Evolutionary conservation across 2,888 invertebrate species (phyloP), one percentile per base, ranked within the genome.

Genomic region (Andrena praecox): DNA sequence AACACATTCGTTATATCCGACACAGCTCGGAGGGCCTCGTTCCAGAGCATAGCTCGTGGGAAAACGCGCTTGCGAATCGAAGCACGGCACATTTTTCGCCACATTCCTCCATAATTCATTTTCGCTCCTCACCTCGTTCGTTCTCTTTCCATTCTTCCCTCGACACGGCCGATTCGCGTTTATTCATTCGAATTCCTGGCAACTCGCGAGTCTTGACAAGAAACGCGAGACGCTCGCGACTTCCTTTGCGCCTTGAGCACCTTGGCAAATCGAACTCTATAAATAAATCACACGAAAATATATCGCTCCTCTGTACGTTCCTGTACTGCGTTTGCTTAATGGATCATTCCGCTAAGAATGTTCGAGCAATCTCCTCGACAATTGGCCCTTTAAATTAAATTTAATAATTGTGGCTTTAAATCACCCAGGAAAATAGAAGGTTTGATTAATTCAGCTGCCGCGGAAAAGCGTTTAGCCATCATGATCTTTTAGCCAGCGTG

Each of bases 151-250:
- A 84, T 89, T 89, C 86, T 82, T 82, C 79, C 77, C 79, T 77
- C 89, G 86, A 87, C 87, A 85, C 85, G 86, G 42, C 52, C 88
- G 84, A 89, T 84, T 80, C 85, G 84, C 78, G 85, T 80, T 88
- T 87, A 88, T 90, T 86, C 90, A 91, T 91, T 90, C 88, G 88
- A 89, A 91, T 90, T 91, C 90, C 90, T 87, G 63, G 71, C 86
- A 84, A 80, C 85, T 87, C 85, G 82, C 82, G 78, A 48, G 67
- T 69, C 75, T 71, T 70, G 82, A 82, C 85, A 80, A 80, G 69
- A 82, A 52, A n/a, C 77, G 74, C 63, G 62, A 64, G 60, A 50
- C 70, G 35, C 31, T 66, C 48, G 63, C 52, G 20, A 52, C 31
- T 52, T 67, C 56, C 56, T 50, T 66, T n/a, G 66, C 50, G 77